phyloP scores from a whole-genome alignment of 2,113 vertebrate species.

The Poicephalus gulielmi region DNA sequence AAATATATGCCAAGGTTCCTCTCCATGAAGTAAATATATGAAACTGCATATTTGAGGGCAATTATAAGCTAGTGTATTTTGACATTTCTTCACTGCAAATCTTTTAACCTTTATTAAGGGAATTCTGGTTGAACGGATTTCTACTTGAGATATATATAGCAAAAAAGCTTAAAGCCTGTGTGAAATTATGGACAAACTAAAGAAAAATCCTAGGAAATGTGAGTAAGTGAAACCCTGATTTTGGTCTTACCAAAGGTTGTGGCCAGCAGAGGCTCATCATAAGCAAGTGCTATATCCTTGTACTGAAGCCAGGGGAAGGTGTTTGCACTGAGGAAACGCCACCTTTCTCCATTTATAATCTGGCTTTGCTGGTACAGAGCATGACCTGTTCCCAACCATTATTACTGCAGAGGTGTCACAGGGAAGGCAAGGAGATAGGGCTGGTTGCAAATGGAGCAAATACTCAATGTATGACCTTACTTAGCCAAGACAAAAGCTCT shows the following conservation, averaged over 20 bases:
- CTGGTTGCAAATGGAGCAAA: neutral
- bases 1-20: conserved; percentile 47
- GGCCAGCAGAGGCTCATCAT: neutral
- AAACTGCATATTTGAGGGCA: conserved; percentile 53
- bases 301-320: neutral
- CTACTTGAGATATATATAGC: conserved; percentile 38
- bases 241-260: neutral
- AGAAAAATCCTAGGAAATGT: neutral
- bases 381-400: neutral
- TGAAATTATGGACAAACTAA: neutral
- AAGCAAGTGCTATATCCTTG: neutral
- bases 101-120: conserved; percentile 55
- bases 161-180: neutral
- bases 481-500: neutral
- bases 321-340: neutral
- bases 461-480: neutral
- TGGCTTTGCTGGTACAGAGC: neutral
- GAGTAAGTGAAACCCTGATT: neutral
- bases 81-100: conserved; percentile 52
- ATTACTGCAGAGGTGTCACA: neutral
- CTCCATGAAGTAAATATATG: conserved; percentile 52
- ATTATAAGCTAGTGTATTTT: conserved; percentile 57
- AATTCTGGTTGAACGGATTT: conserved; percentile 43
- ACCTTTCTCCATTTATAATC: neutral
- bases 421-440: neutral